Percentiles rank a stretch among this genome's conserved stretches.
Evolutionary conservation across 2,888 invertebrate genomes (phyloP).

Genomic region (Sphecodes monilicornis): DNA sequence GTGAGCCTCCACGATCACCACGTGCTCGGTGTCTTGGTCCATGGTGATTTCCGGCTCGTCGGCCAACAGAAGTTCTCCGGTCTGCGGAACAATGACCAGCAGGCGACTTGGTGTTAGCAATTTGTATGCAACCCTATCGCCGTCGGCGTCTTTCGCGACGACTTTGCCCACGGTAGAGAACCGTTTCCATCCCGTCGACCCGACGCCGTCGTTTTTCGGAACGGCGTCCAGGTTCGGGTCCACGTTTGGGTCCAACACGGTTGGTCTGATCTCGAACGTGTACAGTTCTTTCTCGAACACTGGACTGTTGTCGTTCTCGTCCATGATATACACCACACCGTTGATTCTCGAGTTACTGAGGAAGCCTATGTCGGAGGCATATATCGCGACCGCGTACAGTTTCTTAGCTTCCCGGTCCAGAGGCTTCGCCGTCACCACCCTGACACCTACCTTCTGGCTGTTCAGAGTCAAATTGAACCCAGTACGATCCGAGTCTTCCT

Average conservation of each 20-base stretch:
- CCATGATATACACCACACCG: conserved; percentile 89
- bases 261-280: conserved; percentile 88
- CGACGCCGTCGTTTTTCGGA: conserved; percentile 21
- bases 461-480: conserved; percentile 77
- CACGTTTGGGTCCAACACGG: conserved; percentile 49
- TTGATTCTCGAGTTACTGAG: conserved; percentile 93
- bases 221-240: conserved; percentile 44
- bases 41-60: conserved; percentile 89
- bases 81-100: conserved; percentile 96
- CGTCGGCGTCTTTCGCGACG: conserved; percentile 94
- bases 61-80: conserved; percentile 94
- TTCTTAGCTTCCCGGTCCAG: conserved; percentile 92
- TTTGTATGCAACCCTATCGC: conserved; percentile 95
- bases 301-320: conserved; percentile 97
- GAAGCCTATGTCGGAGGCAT: conserved; percentile 92
- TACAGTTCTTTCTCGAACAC: conserved; percentile 92
- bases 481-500: conserved; percentile 86
- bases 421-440: conserved; percentile 90
- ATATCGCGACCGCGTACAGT: conserved; percentile 90
- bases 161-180: conserved; percentile 94
- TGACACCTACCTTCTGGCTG: conserved; percentile 86
- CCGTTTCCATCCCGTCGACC: conserved; percentile 88
- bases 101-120: conserved; percentile 92
- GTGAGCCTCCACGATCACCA: conserved; percentile 92
- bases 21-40: conserved; percentile 87